Evolutionary conservation across 1,140 invertebrate genomes (phyloP).

Genomic region (Papilio polytes): DNA sequence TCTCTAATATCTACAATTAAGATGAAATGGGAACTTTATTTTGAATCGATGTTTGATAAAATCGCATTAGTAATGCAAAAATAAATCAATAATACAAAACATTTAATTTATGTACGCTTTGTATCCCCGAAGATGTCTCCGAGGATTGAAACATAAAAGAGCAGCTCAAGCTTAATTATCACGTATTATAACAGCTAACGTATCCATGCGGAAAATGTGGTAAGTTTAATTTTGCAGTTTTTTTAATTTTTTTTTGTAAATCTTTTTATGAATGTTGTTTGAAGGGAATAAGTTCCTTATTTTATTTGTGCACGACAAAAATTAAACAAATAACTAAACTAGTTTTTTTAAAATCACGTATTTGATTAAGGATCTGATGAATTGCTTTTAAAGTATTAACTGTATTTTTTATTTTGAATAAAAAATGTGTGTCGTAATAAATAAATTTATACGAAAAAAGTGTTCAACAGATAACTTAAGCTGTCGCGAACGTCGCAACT

Average conservation of each 20-base stretch:
- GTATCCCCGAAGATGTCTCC: conserved; percentile 53
- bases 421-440: background rate
- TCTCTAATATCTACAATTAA: too few species aligned
- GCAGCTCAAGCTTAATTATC: conserved; percentile 63
- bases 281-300: too few species aligned
- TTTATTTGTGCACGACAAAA: too few species aligned
- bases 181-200: conserved; percentile 54
- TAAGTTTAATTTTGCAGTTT: conserved; percentile 26
- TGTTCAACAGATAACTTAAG: conserved; percentile 5
- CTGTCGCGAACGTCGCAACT: background rate
- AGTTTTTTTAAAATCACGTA: too few species aligned
- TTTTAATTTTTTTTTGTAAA: background rate
- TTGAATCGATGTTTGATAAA: background rate
- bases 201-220: conserved; percentile 23
- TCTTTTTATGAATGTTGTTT: too few species aligned
- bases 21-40: background rate
- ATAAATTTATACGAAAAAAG: conserved; percentile 4
- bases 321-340: too few species aligned
- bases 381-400: background rate
- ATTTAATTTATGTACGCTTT: conserved; percentile 25
- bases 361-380: too few species aligned
- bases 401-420: background rate
- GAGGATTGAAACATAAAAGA: conserved; percentile 54
- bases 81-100: conserved; percentile 37
- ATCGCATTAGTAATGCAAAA: conserved; percentile 7